These are phyloP conservation scores for Andricus quercusramuli DNA, from an alignment of 2,888 invertebrate genomes.

Conservation along the genomic window DNA sequence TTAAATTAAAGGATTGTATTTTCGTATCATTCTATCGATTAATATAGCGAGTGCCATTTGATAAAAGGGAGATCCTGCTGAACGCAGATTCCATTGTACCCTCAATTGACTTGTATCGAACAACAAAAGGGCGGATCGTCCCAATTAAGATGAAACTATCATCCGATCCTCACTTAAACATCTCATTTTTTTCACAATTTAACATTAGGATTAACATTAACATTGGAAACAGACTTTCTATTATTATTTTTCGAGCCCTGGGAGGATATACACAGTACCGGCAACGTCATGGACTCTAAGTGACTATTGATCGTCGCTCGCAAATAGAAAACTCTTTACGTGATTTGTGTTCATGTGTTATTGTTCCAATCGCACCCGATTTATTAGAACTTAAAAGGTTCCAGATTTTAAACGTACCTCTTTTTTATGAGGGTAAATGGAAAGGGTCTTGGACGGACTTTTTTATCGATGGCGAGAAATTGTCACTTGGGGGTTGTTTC, in stretches of 20 bases:
- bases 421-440: neutral
- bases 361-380: neutral
- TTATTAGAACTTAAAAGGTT: neutral
- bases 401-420: neutral
- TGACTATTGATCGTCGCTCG: constrained; percentile 21
- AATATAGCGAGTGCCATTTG: constrained; percentile 1
- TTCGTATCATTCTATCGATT: neutral
- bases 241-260: constrained; percentile 1
- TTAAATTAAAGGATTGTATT: neutral
- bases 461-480: neutral
- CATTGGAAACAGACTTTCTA: constrained; percentile 3
- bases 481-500: neutral
- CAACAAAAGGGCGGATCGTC: constrained; percentile 34
- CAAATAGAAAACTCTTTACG: neutral
- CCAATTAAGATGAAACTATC: constrained; percentile 14
- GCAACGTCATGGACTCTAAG: constrained; percentile 35
- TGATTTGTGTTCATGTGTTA: neutral
- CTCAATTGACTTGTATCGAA: constrained; percentile 7
- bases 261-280: constrained; percentile 20
- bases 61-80: neutral
- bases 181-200: neutral
- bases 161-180: neutral
- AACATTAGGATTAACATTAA: neutral
- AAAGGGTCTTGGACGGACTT: neutral
- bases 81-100: constrained; percentile 8